Evolutionary conservation across 2,888 invertebrate species (phyloP), one percentile per base, ranked within the genome.

Genomic region (Melolontha melolontha): DNA sequence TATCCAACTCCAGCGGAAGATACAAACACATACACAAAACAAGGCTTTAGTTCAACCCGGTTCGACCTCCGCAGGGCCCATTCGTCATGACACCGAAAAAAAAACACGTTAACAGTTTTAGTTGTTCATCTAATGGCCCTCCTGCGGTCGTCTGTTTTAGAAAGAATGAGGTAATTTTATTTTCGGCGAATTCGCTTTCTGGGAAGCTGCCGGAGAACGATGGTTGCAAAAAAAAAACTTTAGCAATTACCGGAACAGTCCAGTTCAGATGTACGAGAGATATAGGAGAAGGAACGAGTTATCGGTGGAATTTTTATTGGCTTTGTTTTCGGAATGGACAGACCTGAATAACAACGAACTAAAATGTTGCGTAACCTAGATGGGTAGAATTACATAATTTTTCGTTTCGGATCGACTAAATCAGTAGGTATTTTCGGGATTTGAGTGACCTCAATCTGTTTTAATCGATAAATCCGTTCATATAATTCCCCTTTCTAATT

Each of bases 121-220:
- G 42, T 44, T 27, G 57, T 57, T 57, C 57, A 29, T 29, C 57
- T 57, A 57, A 57, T 57, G 57, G 57, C 11, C 29, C 57, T 57
- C 14, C 27, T 57, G 57, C 57, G 57, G 57, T 42, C 42, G 27
- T 57, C 17, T 10, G 10, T 22, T 42, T 42, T 44, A 44, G 42
- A 57, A 42, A 57, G 42, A 44, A 57, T 29, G 57, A 57, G 57
- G 57, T 27, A 57, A 57, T 44, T 57, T 44, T 44, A 14, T 57
- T 57, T 57, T 57, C 52, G 52, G 14, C 52, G 52, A 54, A 54
- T 54, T 39, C 52, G 52, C 39, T 54, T 54, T 54, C 52, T 54
- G 14, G 52, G 27, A 54, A 14, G 34, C 52, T 39, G 52, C 52
- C 52, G 50, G 29, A n/a, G 12, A 12, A 51, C 11, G 51, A 29